phyloP scores from a whole-genome alignment of 2,888 invertebrate species.

The Brachypterus glaber region DNA sequence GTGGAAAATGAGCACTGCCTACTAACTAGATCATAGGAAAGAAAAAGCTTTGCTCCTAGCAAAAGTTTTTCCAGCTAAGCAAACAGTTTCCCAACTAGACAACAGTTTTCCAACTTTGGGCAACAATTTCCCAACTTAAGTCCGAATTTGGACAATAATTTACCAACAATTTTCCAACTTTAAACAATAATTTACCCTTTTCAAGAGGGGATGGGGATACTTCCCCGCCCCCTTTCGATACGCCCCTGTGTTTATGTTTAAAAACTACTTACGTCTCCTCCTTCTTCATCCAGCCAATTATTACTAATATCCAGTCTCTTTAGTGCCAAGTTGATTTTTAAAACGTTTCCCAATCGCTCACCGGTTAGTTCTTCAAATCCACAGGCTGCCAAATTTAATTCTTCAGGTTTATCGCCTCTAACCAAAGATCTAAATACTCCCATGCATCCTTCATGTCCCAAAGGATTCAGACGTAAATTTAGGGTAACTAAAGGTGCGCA shows the following conservation, averaged over 20 bases:
- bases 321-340: slow-evolving; percentile 46
- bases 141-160: too few species aligned
- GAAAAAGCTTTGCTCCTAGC: too few species aligned
- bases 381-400: slow-evolving; percentile 48
- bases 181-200: too few species aligned
- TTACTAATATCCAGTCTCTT: slow-evolving; percentile 49
- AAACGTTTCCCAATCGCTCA: slow-evolving; percentile 45
- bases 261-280: slow-evolving; percentile 35
- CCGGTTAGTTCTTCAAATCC: slow-evolving; percentile 46
- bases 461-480: slow-evolving; percentile 53
- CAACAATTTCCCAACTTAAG: too few species aligned
- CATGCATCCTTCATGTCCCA: slow-evolving; percentile 50
- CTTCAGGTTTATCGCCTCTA: slow-evolving; percentile 46
- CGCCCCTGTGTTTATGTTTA: neutral
- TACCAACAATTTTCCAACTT: too few species aligned
- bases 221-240: neutral
- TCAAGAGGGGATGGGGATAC: too few species aligned
- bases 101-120: too few species aligned
- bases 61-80: too few species aligned
- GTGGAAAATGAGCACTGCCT: too few species aligned
- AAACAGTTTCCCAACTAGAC: too few species aligned
- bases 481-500: slow-evolving; percentile 34
- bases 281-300: slow-evolving; percentile 50
- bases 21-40: too few species aligned
- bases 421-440: slow-evolving; percentile 51